phyloP scores from a whole-genome alignment of 2,888 invertebrate species.

The Nephrotoma appendiculata region DNA sequence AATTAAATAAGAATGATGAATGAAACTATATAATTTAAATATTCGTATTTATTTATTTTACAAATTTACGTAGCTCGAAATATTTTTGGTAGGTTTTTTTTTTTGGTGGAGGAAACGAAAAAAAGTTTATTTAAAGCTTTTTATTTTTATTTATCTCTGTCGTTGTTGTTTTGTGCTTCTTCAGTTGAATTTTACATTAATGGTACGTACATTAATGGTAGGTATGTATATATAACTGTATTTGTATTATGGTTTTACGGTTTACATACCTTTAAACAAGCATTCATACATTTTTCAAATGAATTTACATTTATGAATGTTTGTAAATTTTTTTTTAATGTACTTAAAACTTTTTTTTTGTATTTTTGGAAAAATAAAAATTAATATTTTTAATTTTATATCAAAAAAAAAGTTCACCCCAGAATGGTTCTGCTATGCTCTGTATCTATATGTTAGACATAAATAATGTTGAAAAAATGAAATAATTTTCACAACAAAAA shows the following conservation, averaged over 20 bases:
- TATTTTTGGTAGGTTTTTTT: not conserved
- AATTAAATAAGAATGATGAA: not conserved
- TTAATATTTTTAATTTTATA: not conserved
- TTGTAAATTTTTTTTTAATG: not conserved
- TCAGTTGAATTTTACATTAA: no score
- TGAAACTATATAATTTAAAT: not conserved
- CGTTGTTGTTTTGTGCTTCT: not conserved
- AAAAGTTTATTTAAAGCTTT: not conserved
- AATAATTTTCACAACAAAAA: not conserved
- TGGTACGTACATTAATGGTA: not conserved
- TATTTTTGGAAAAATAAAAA: not conserved
- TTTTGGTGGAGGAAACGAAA: not conserved
- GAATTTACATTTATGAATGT: not conserved
- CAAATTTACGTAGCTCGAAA: not conserved
- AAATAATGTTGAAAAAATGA: not conserved
- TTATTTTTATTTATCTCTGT: not conserved
- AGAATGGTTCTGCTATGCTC: not conserved
- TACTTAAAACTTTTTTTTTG: not conserved
- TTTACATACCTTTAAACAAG: not conserved
- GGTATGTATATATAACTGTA: not conserved
- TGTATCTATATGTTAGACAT: not conserved
- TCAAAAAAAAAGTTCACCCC: not conserved
- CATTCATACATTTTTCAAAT: not conserved
- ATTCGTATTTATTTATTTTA: not conserved
- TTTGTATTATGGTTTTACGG: not conserved